These are phyloP conservation scores for Toxotes jaculatrix DNA, from an alignment of 2,113 vertebrate species.

Conservation along the genomic window DNA sequence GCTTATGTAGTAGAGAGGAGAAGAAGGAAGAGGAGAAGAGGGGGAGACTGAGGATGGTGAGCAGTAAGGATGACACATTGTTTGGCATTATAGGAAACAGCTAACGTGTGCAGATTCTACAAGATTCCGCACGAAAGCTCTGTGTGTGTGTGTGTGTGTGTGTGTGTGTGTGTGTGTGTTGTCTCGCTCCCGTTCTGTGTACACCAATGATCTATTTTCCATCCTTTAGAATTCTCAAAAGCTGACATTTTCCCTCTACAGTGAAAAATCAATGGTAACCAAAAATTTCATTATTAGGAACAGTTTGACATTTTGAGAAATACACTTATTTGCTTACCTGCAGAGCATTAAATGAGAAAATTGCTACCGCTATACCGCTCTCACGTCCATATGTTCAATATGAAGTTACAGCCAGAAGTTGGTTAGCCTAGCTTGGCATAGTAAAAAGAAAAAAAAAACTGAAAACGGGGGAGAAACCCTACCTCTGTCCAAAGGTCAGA, in stretches of 20 bases:
- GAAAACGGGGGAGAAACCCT: neutral
- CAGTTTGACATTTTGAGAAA: neutral
- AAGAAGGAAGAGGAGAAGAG: slow-evolving; percentile 58
- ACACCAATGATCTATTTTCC: neutral
- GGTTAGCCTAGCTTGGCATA: neutral
- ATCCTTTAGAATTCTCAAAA: slow-evolving; percentile 1
- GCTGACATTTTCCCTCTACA: neutral
- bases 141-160: neutral
- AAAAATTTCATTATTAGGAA: too few species aligned
- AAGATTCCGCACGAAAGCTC: slow-evolving; percentile 32
- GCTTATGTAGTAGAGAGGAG: neutral
- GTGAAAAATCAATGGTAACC: neutral
- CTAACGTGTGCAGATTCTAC: slow-evolving; percentile 59
- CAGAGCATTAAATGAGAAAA: neutral
- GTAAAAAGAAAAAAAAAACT: neutral
- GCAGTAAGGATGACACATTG: slow-evolving; percentile 84
- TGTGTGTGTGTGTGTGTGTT: neutral
- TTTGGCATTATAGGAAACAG: slow-evolving; percentile 71
- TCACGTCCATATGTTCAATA: neutral
- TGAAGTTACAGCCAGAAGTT: neutral
- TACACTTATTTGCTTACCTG: neutral
- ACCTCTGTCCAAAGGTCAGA: neutral
- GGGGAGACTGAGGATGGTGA: slow-evolving; percentile 75
- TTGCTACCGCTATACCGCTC: neutral
- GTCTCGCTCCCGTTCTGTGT: neutral